Evolutionary conservation across 2,113 vertebrate genomes (phyloP).

Genomic region (Vimba vimba): DNA sequence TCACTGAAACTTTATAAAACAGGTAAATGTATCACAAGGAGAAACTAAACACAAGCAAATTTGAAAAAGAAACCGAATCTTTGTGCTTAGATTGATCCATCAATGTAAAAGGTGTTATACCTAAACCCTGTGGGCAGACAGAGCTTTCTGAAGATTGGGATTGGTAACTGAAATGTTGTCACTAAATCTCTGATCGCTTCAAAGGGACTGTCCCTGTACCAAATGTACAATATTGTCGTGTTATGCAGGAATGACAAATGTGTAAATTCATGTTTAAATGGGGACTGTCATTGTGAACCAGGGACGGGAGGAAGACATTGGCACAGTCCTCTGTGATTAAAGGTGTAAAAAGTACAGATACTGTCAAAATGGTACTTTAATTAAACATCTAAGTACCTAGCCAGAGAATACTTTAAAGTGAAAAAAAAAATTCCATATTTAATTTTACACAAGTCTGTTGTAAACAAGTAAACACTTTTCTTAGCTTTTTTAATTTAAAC

Average conservation of each 20-base stretch:
- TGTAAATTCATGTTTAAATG: not conserved
- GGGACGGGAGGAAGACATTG: not conserved
- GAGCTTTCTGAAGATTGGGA: not conserved
- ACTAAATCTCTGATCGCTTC: not conserved
- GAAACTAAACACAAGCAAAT: not conserved
- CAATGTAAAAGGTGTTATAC: not conserved
- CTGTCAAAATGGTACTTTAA: too few relatives aligned
- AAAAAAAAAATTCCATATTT: not conserved
- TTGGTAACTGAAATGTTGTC: not conserved
- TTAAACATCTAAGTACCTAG: too few relatives aligned
- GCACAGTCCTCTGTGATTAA: not conserved
- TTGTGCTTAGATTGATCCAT: not conserved
- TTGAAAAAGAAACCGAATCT: not conserved
- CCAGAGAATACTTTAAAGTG: not conserved
- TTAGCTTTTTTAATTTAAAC: too few relatives aligned
- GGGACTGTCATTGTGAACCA: not conserved
- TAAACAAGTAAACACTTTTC: too few relatives aligned
- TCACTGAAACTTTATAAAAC: not conserved
- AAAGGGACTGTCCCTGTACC: slow-evolving; percentile 13
- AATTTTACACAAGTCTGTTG: not conserved
- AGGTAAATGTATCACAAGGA: not conserved
- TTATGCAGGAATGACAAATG: not conserved
- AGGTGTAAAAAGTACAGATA: not conserved
- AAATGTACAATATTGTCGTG: not conserved
- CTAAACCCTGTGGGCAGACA: not conserved